Evolutionary conservation across 2,888 invertebrate genomes (phyloP), one percentile per base, ranked within the genome.

Genomic region (Formica aserva): DNA sequence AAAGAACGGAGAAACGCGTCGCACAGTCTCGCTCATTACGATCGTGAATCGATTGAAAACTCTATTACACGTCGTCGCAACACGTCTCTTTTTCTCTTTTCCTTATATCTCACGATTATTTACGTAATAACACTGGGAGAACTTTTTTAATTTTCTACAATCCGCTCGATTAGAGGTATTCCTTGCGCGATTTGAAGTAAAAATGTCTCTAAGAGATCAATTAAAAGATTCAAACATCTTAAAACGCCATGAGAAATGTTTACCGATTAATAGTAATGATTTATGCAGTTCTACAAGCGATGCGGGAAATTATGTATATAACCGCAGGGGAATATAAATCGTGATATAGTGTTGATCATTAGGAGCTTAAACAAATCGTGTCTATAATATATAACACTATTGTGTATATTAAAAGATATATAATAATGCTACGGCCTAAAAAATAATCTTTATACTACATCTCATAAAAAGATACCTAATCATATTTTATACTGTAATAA

Each of bases 191-290:
- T 62, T 74, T 74, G 18, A 62, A 62, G 38, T 74, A 41, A 41
- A 62, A 74, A 74, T 29, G 38, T 60, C 13, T 41, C 15, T 48
- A 35, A 76, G 35, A 66, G 35, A 76, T 75, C 26, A 35, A 76
- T 13, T 11, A 48, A 29, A 4, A 55, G 29, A 60, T 26, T 41
- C 75, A 15, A 66, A 11, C 13, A 76, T 66, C 45, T 35, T 52
- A 66, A 35, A 66, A 35, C 48, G 35, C 48, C 35, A 1, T 65
- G 48, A 52, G 32, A 18, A 45, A 65, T 38, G 22, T 32, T 52
- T 35, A 66, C 26, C 18, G 26, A 35, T 76, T 35, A 76, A 65
- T 76, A 76, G 18, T 52, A 66, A 76, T 18, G 65, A 66, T 76
- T 26, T 45, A 66, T 26, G 66, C 35, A 13, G 1, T 65, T 76